Evolutionary conservation across 1,140 invertebrate genomes (phyloP).

Genomic region (Nomia melanderi): DNA sequence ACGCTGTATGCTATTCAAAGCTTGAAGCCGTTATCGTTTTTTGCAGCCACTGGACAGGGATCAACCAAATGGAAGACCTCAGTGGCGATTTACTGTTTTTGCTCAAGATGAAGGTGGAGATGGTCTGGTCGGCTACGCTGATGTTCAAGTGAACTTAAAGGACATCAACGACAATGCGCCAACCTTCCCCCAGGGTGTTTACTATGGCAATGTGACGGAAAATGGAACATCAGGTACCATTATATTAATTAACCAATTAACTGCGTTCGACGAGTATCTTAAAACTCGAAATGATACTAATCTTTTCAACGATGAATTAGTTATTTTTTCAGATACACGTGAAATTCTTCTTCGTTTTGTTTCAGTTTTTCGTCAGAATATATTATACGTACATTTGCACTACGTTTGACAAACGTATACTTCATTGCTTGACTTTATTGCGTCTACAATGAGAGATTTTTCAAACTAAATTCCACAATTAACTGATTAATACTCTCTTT

Average conservation of each 20-base stretch:
- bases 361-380: too few relatives aligned
- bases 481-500: too few relatives aligned
- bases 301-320: too few relatives aligned
- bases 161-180: constrained; percentile 99
- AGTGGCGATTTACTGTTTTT: constrained; percentile 99
- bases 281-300: too few relatives aligned
- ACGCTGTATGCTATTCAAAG: not conserved
- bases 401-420: too few relatives aligned
- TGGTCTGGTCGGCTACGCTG: constrained; percentile 97
- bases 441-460: too few relatives aligned
- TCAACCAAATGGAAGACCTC: constrained; percentile 96
- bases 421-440: too few relatives aligned
- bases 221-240: constrained; percentile 92
- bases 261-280: too few relatives aligned
- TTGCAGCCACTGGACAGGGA: constrained; percentile 96
- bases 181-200: constrained; percentile 95
- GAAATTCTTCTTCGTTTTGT: too few relatives aligned
- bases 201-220: constrained; percentile 97
- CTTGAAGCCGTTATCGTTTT: not conserved
- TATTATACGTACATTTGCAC: too few relatives aligned
- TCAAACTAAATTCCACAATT: too few relatives aligned
- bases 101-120: constrained; percentile 98
- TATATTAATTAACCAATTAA: not conserved
- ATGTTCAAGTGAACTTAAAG: constrained; percentile 97
- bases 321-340: too few relatives aligned